Conservation (phyloP, 2,888 invertebrate species). For the Ormia ochracea region DNA sequence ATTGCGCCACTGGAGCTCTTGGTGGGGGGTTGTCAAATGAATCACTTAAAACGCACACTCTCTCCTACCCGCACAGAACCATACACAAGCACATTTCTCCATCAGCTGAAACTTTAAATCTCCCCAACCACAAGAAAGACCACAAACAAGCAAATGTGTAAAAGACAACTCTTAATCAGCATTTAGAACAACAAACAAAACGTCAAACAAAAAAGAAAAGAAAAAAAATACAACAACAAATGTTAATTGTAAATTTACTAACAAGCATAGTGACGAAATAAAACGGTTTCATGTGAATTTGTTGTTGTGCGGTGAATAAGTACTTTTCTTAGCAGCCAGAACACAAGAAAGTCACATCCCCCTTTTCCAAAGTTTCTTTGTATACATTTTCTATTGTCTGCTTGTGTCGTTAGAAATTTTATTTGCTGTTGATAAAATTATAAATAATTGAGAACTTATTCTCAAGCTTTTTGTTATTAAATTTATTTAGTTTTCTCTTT, state of each 20-base stretch:
- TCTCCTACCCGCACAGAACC: neutral
- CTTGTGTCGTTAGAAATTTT: neutral
- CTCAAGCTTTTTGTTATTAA: neutral
- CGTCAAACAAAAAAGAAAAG: neutral
- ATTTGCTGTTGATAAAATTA: neutral
- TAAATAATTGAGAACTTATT: neutral
- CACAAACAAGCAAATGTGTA: neutral
- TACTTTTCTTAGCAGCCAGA: neutral
- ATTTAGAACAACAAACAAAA: constrained; percentile 18
- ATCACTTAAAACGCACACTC: constrained; percentile 45
- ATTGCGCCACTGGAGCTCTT: constrained; percentile 98
- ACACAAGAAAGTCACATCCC: too few species aligned
- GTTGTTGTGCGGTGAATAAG: neutral
- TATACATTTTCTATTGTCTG: neutral
- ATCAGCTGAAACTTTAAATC: neutral
- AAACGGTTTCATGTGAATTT: neutral
- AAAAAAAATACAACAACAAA: neutral
- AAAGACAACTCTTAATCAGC: constrained; percentile 2
- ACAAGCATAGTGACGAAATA: constrained; percentile 10
- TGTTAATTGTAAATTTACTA: constrained; percentile 31
- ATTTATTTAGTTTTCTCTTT: too few species aligned
- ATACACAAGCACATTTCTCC: neutral
- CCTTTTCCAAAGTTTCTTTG: neutral
- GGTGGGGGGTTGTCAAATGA: constrained; percentile 67
- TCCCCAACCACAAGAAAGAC: neutral